Conservation (phyloP, 35 echinoderm and acorn worm genomes). For the Apostichopus californicus region DNA sequence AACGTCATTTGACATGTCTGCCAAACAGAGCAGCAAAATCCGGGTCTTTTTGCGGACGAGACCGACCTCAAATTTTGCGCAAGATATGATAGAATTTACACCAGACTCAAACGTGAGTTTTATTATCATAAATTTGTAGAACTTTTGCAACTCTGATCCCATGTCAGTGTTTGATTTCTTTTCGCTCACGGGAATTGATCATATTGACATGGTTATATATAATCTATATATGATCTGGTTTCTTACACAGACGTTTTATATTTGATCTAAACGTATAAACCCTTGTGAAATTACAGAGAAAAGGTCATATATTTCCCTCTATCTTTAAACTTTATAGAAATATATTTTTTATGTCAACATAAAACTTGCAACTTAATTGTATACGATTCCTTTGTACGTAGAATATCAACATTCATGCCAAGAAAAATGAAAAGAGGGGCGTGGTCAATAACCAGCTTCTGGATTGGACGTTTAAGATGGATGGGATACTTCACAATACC, state of each 20-base stretch:
- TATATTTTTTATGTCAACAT: too few species aligned
- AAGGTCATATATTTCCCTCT: too few species aligned
- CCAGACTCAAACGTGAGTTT: conserved; percentile 72
- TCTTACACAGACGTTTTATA: too few species aligned
- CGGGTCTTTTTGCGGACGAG: conserved; percentile 90
- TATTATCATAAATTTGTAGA: not conserved
- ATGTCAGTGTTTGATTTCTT: too few species aligned
- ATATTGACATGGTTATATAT: too few species aligned
- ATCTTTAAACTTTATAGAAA: too few species aligned
- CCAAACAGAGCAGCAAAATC: conserved; percentile 83
- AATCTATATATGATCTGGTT: too few species aligned
- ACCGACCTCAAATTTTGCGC: conserved; percentile 96
- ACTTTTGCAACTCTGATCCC: too few species aligned
- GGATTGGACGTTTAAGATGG: conserved; percentile 98
- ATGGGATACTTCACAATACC: conserved; percentile 98
- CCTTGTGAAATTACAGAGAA: too few species aligned
- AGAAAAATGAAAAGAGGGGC: conserved; percentile 81
- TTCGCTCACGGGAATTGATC: too few species aligned
- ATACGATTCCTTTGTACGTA: not conserved
- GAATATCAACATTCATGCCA: conserved; percentile 90
- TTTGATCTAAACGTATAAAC: too few species aligned
- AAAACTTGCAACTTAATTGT: too few species aligned
- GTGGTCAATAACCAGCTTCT: conserved; percentile 98
- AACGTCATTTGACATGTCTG: conserved; percentile 62
- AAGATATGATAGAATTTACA: conserved; percentile 90